These are phyloP conservation scores for Perca flavescens DNA, from an alignment of 2,113 vertebrate genomes.

Conservation along the genomic window DNA sequence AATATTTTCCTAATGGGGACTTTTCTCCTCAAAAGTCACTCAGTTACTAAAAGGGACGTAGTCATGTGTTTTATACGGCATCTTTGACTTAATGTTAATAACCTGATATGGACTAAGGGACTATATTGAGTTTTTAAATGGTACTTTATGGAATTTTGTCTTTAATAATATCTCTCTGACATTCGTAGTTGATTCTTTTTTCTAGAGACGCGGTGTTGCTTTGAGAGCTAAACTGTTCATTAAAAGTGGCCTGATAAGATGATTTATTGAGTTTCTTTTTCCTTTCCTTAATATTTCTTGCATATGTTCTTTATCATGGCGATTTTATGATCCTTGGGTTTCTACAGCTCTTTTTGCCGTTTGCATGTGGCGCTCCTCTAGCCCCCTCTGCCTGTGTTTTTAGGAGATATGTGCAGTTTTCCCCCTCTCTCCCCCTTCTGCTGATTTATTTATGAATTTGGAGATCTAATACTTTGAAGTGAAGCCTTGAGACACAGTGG, in stretches of 20 bases:
- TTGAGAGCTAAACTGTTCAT: not conserved
- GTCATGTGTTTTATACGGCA: not conserved
- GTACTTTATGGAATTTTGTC: not conserved
- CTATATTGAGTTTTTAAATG: not conserved
- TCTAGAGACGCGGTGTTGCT: not conserved
- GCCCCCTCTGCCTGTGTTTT: constrained; percentile 28
- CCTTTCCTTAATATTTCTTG: not conserved
- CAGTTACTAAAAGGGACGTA: no score
- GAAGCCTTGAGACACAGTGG: constrained; percentile 45
- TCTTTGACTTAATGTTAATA: not conserved
- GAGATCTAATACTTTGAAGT: constrained; percentile 75
- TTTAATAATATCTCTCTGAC: not conserved
- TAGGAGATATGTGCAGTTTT: constrained; percentile 23
- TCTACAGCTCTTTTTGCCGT: not conserved
- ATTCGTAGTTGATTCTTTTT: not conserved
- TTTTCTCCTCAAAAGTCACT: not conserved
- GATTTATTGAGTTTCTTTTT: not conserved
- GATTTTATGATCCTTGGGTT: not conserved
- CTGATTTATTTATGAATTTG: constrained; percentile 77
- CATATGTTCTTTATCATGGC: rapidly evolving
- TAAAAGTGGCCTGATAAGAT: not conserved
- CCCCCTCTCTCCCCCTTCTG: constrained; percentile 9
- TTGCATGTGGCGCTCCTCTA: not conserved
- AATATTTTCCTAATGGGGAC: not conserved
- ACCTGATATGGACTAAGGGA: rapidly evolving